Base-by-base conservation (phyloP, 2,113 vertebrate genomes). In the Catharus fuscescens region DNA sequence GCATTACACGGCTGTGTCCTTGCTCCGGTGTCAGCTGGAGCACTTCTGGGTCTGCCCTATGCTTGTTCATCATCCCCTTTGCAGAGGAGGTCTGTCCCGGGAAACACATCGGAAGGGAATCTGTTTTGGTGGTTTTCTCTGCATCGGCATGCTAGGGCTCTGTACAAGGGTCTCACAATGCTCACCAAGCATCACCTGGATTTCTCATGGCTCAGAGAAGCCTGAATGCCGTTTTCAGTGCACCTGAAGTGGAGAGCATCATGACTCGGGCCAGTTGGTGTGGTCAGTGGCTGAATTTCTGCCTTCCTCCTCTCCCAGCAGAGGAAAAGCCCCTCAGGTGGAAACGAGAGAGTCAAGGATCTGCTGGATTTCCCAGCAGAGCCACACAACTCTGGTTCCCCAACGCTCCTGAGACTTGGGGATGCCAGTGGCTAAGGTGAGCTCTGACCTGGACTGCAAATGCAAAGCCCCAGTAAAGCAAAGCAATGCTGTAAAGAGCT, bases 241-340 rank as follows among this genome's bases (percentile, higher is more conserved):
- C 31, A 40, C 31, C 34, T 38, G 23, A 65, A 21, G 15, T 18
- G 34, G 32, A 88, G 6, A 90, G 7, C 25, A 61, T 18, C 21
- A 34, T 87, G 53, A 19, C 31, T 47, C 36, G 26, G 66, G 36
- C 31, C 17, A 23, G 45, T 36, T n/a, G 44, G 20, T 40, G 24
- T 3, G 3, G 8, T 10, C 5, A 1, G 19, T 13, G 53, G 28
- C 48, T 2, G 6, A 94, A 47, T 18, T 53, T 14, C 2, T 1
- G 2, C 28, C 47, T 57, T 80, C 6, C 17, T 76, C 10, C 18
- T 64, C 36, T 79, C n/a, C 16, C 6, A 40, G 48, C 17, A 82
- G 36, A 47, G 17, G 12, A 31, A 82, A 93, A 82, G 16, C 8
- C 36, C 8, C 10, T 12, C 5, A 0, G 45, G 36, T 67, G 56